Percentiles rank a stretch among this genome's conserved stretches.
Evolutionary conservation across 1,140 invertebrate species (phyloP).

Genomic region (Magallana gigas): DNA sequence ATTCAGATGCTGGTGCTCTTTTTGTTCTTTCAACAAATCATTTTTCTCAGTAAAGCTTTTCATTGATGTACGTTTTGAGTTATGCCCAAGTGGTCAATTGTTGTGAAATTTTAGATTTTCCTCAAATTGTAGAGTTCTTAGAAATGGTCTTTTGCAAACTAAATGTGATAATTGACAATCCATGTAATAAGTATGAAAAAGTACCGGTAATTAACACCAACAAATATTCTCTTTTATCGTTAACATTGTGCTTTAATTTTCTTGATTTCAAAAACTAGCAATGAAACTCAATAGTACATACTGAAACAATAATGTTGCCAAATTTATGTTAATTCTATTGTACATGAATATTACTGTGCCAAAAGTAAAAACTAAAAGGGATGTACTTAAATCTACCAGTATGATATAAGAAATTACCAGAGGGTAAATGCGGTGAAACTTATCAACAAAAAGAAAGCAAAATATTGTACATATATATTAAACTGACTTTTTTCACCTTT

Average conservation of each 20-base stretch:
- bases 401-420: not conserved
- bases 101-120: too few relatives aligned
- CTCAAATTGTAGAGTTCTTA: too few relatives aligned
- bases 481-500: not conserved
- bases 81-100: not conserved
- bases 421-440: not conserved
- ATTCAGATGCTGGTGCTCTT: slow-evolving; percentile 26
- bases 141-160: not conserved
- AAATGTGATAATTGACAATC: not conserved
- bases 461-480: not conserved
- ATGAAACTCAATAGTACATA: not conserved
- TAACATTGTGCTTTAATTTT: too few relatives aligned
- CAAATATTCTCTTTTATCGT: too few relatives aligned
- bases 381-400: not conserved
- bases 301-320: not conserved
- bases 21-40: slow-evolving; percentile 8
- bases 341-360: slow-evolving; percentile 13
- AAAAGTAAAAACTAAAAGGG: not conserved
- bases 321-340: not conserved
- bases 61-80: not conserved
- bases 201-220: too few relatives aligned
- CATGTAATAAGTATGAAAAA: not conserved
- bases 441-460: not conserved
- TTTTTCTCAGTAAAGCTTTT: not conserved
- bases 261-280: too few relatives aligned